Conservation (phyloP, 2,888 invertebrate genomes). For the Hirtodrosophila alboralis region DNA sequence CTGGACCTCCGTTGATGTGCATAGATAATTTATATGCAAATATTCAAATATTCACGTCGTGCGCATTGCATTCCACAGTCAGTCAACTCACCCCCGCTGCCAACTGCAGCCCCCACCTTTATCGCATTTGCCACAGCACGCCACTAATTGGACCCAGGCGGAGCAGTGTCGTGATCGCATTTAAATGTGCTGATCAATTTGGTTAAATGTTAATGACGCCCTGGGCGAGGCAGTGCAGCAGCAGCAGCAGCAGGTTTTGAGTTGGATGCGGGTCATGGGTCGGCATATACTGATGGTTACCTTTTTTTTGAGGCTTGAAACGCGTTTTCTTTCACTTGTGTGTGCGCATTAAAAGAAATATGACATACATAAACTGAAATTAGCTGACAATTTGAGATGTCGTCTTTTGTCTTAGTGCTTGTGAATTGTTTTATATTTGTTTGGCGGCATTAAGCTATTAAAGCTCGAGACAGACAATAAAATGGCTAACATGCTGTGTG, state of each 20-base stretch:
- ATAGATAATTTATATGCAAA: slow-evolving; percentile 73
- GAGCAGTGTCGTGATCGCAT: slow-evolving; percentile 72
- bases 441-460: slow-evolving; percentile 71
- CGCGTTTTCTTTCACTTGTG: slow-evolving; percentile 32
- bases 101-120: slow-evolving; percentile 12
- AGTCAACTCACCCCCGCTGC: slow-evolving; percentile 9
- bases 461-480: slow-evolving; percentile 40
- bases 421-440: slow-evolving; percentile 74
- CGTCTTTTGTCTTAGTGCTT: slow-evolving; percentile 48
- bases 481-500: slow-evolving; percentile 51
- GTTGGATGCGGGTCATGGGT: slow-evolving; percentile 45
- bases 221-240: slow-evolving; percentile 54
- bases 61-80: slow-evolving; percentile 54
- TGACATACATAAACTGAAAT: slow-evolving; percentile 70
- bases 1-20: slow-evolving; percentile 46
- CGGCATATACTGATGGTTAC: slow-evolving; percentile 52
- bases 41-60: slow-evolving; percentile 74
- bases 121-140: slow-evolving; percentile 40
- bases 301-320: slow-evolving; percentile 24
- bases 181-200: slow-evolving; percentile 78
- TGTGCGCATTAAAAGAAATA: slow-evolving; percentile 54
- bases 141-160: slow-evolving; percentile 74
- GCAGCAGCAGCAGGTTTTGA: slow-evolving; percentile 11
- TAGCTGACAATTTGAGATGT: slow-evolving; percentile 74
- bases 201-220: slow-evolving; percentile 73